These are phyloP conservation scores for Aquatica leii DNA, from an alignment of 2,888 invertebrate species.

Conservation along the genomic window DNA sequence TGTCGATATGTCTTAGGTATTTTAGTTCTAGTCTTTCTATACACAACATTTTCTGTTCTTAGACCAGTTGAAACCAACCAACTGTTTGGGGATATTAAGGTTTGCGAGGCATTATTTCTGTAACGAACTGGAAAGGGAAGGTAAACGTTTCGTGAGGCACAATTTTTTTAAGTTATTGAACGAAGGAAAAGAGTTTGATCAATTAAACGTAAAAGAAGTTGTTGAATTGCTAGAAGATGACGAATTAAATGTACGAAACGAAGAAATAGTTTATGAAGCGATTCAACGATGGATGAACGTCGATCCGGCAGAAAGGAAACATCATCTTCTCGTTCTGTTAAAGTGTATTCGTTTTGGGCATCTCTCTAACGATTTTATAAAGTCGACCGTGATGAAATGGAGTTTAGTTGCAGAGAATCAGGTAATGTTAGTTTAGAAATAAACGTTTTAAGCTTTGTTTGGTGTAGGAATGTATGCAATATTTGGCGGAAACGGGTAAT, in stretches of 20 bases:
- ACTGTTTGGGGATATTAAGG: slow-evolving; percentile 76
- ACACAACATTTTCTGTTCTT: no score
- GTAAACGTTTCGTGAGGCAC: slow-evolving; percentile 56
- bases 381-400: slow-evolving; percentile 42
- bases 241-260: slow-evolving; percentile 74
- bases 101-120: slow-evolving; percentile 77
- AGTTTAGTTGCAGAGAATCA: slow-evolving; percentile 39
- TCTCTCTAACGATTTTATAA: slow-evolving; percentile 55
- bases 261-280: slow-evolving; percentile 79
- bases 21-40: no score
- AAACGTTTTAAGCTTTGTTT: neutral
- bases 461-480: slow-evolving; percentile 49
- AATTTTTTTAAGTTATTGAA: slow-evolving; percentile 64
- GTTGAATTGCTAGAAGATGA: slow-evolving; percentile 73
- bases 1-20: slow-evolving; percentile 69
- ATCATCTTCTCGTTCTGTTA: slow-evolving; percentile 67
- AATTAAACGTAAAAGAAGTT: slow-evolving; percentile 68
- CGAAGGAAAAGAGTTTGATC: slow-evolving; percentile 71
- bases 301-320: slow-evolving; percentile 64
- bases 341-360: slow-evolving; percentile 74
- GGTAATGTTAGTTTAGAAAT: slow-evolving; percentile 24
- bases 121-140: slow-evolving; percentile 69
- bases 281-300: slow-evolving; percentile 75
- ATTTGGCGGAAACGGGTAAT: slow-evolving; percentile 45
- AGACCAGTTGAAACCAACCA: slow-evolving; percentile 70